Evolutionary conservation across 2,797 vertebrate genomes (phyloP).

Genomic region (Amniataba percoides): DNA sequence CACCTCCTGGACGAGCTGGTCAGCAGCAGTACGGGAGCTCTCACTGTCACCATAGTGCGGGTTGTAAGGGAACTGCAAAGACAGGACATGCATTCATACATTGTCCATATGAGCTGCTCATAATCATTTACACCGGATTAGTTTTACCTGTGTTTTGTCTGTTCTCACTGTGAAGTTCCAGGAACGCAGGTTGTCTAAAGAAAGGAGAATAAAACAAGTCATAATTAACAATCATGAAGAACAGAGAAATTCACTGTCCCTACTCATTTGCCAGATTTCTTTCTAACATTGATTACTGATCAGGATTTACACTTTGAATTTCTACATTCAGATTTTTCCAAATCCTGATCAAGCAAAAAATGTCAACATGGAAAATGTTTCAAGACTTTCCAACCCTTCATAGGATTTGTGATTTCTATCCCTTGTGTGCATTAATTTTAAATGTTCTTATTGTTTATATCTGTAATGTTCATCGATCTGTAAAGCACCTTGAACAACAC

Average conservation of each 20-base stretch:
- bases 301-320: too few relatives aligned
- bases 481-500: background rate
- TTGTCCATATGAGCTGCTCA: background rate
- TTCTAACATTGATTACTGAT: background rate
- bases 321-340: too few relatives aligned
- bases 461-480: background rate
- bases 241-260: background rate
- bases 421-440: too few relatives aligned
- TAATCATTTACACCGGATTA: background rate
- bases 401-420: too few relatives aligned
- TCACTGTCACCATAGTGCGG: slow-evolving; percentile 56
- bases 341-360: too few relatives aligned
- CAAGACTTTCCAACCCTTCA: too few relatives aligned
- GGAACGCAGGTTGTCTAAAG: slow-evolving; percentile 60
- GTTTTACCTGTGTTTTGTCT: slow-evolving; percentile 80
- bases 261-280: background rate
- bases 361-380: too few relatives aligned
- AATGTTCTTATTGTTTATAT: background rate
- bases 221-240: background rate
- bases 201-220: slow-evolving; percentile 4
- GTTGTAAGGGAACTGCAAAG: slow-evolving; percentile 79
- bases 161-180: slow-evolving; percentile 79
- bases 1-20: slow-evolving; percentile 90
- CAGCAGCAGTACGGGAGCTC: slow-evolving; percentile 75
- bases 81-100: slow-evolving; percentile 11